Evolutionary conservation across 2,888 invertebrate species (phyloP).

Genomic region (Aplocera efformata): DNA sequence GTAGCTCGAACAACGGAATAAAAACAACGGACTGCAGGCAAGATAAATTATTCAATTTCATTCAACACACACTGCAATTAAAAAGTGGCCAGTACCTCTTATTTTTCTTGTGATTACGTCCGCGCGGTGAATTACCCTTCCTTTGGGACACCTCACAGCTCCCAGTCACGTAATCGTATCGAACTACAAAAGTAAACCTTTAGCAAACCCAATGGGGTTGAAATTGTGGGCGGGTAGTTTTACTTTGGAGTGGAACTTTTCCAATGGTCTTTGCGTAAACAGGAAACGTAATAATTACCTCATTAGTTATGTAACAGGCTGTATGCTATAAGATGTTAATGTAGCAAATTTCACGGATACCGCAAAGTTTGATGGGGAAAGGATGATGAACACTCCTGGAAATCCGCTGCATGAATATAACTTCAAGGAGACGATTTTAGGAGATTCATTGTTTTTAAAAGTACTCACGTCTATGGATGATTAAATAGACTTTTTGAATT

Average conservation of each 20-base stretch:
- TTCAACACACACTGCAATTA: neutral
- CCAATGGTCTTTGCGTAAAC: slow-evolving; percentile 15
- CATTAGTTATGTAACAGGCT: slow-evolving; percentile 11
- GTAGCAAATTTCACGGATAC: neutral
- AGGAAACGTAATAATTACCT: slow-evolving; percentile 20
- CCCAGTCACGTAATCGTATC: slow-evolving; percentile 12
- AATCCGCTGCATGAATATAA: too few species aligned
- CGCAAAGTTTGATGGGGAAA: too few species aligned
- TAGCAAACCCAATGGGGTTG: slow-evolving; percentile 1
- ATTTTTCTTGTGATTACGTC: slow-evolving; percentile 18
- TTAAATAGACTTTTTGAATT: too few species aligned
- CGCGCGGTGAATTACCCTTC: slow-evolving; percentile 15
- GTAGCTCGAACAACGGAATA: too few species aligned
- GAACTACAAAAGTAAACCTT: slow-evolving; percentile 3
- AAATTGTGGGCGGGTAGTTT: slow-evolving; percentile 2
- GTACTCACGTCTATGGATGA: too few species aligned
- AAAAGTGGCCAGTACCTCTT: slow-evolving; percentile 3
- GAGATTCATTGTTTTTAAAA: too few species aligned
- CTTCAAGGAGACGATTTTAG: too few species aligned
- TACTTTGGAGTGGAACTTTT: slow-evolving; percentile 9
- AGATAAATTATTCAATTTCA: slow-evolving; percentile 5
- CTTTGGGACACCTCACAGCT: slow-evolving; percentile 14
- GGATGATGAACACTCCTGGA: too few species aligned
- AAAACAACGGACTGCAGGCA: too few species aligned
- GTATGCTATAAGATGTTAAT: neutral